A percentile compares a stretch with the other conserved stretches of the same genome.
Conservation (phyloP, 2,113 vertebrate genomes). For the Ptyas mucosa region DNA sequence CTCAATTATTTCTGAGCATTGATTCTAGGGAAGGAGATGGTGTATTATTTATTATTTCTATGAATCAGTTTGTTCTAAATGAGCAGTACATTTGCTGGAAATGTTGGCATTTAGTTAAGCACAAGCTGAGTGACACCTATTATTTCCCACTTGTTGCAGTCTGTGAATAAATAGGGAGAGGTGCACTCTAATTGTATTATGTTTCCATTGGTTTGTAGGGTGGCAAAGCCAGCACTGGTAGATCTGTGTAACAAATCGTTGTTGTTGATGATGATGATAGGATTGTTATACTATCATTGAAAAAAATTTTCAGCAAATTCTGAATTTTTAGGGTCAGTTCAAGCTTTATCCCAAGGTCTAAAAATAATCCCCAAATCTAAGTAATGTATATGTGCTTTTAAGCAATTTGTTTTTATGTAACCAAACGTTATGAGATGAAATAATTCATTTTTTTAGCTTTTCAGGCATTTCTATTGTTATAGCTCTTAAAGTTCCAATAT, state of each 20-base stretch:
- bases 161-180: background rate
- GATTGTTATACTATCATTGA: background rate
- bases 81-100: background rate
- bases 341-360: background rate
- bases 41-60: background rate
- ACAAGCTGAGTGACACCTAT: background rate
- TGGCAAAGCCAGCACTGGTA: background rate
- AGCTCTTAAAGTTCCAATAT: background rate
- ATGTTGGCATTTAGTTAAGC: background rate
- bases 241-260: background rate
- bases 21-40: background rate
- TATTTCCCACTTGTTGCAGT: background rate
- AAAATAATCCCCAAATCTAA: background rate
- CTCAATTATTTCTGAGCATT: background rate
- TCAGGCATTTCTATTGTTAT: background rate
- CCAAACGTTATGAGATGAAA: background rate
- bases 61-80: constrained; percentile 3
- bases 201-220: background rate
- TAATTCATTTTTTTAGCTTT: background rate
- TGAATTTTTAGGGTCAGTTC: background rate
- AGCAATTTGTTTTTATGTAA: background rate
- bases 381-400: background rate
- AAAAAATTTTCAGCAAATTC: background rate
- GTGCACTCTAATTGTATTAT: background rate
- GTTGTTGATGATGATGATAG: background rate